Evolutionary conservation across 2,113 vertebrate species (phyloP), one percentile per base, ranked within the genome.

Genomic region (Leucosticte australis): DNA sequence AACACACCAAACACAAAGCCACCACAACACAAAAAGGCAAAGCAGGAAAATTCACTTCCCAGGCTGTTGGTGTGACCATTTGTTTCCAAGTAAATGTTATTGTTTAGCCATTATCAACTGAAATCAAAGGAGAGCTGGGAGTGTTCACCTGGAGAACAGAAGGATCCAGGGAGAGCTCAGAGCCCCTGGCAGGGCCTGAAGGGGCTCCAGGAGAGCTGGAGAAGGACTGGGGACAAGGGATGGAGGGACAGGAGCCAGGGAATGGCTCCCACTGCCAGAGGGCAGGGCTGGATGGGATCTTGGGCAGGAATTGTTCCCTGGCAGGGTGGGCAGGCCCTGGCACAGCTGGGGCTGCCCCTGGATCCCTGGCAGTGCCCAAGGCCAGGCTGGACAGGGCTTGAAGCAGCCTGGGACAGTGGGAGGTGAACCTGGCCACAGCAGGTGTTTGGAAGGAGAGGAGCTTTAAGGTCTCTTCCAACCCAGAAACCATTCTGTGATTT

Each of bases 11-110:
- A 55, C 76, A 35, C 62, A 35, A 56, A 92, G 55, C 33, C 78
- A 77, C 83, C 87, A 49, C 89, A 37, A 67, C 68, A 63, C 27
- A 63, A 85, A 62, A 57, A 67, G 80, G 41, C 83, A 50, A 55
- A 83, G 76, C 80, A 71, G 73, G 19, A 44, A 59, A 56, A 42
- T 44, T 23, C 2, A 2, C 41, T 64, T 28, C 42, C 56, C 53
- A 56, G 44, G 55, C 42, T 42, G 0, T 16, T 46, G 46, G 21
- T 7, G 2, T 37, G 65, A 30, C 62, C 2, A 0, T n/a, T 69
- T 62, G 55, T 65, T 94, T 64, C 17, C 2, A n/a, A 67, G 47
- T 10, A 18, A 78, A 39, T 59, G n/a, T 18, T 7, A 7, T 18
- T 55, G 76, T 42, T 70, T 18, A 30, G 73, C 27, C 4, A 1